These are phyloP conservation scores for Agriopis marginaria DNA, from an alignment of 2,888 invertebrate species.

Conservation along the genomic window DNA sequence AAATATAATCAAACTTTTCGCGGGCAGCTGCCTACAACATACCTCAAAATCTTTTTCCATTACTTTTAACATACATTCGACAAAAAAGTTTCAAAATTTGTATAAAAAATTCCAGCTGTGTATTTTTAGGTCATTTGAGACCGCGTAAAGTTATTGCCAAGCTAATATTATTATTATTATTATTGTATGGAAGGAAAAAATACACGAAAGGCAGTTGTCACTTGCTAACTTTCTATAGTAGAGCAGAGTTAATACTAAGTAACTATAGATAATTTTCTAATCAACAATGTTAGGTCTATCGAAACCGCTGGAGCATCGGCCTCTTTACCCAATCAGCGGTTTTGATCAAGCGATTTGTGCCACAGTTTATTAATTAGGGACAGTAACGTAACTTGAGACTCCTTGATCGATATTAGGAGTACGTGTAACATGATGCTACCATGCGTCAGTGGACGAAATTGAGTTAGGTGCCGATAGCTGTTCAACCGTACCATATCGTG, in stretches of 20 bases:
- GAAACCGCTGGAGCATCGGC: conserved; percentile 50
- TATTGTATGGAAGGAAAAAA: no score
- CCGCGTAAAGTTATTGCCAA: no score
- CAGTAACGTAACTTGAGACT: conserved; percentile 61
- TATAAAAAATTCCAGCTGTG: no score
- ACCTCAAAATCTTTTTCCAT: no score
- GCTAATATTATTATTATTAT: no score
- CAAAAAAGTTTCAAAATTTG: no score
- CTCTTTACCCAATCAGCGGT: conserved; percentile 61
- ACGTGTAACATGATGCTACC: conserved; percentile 49
- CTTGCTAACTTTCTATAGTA: background rate
- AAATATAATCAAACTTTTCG: no score
- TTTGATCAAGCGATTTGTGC: conserved; percentile 60
- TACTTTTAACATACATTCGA: no score
- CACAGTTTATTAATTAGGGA: conserved; percentile 61
- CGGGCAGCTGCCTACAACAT: no score
- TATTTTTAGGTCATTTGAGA: no score
- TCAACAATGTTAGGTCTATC: conserved; percentile 12
- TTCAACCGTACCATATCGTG: conserved; percentile 6
- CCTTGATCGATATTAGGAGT: conserved; percentile 54
- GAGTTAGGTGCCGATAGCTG: conserved; percentile 38
- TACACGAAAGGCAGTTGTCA: no score
- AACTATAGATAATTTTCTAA: background rate
- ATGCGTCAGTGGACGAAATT: conserved; percentile 46
- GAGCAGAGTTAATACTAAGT: background rate